Evolutionary conservation across 2,113 vertebrate species (phyloP).

Genomic region (Serinus canaria): DNA sequence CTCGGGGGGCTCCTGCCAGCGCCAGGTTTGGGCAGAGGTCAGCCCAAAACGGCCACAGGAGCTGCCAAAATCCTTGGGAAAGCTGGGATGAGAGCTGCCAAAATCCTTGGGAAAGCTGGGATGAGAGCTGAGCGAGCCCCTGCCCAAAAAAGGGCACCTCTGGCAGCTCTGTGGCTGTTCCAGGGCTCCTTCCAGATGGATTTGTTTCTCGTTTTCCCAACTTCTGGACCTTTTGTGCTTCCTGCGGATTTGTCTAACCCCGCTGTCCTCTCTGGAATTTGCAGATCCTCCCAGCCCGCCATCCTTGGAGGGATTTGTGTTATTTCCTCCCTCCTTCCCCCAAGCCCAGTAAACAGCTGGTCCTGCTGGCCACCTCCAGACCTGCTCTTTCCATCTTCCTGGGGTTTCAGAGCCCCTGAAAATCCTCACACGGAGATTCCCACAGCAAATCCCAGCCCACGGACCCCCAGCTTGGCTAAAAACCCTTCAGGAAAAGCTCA

Average conservation of each 20-base stretch:
- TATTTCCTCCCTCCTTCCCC: constrained; percentile 44
- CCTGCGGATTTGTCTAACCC: constrained; percentile 24
- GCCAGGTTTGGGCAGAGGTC: accelerated
- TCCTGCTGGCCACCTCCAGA: background rate
- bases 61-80: background rate
- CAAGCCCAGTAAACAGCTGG: background rate
- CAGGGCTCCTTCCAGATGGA: constrained; percentile 8
- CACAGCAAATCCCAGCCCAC: background rate
- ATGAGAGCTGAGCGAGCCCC: background rate
- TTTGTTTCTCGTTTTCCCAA: background rate
- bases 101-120: background rate
- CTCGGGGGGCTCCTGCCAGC: background rate
- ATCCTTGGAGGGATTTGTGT: constrained; percentile 19
- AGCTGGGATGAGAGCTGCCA: background rate
- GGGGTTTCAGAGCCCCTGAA: background rate
- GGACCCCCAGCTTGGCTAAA: accelerated
- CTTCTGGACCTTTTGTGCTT: constrained; percentile 11
- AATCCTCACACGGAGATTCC: background rate
- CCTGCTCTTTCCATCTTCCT: background rate
- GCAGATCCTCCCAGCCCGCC: constrained; percentile 27
- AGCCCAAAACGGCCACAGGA: accelerated
- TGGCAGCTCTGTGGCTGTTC: background rate
- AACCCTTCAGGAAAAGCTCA: accelerated
- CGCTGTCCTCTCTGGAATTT: constrained; percentile 61
- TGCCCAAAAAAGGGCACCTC: background rate